Evolutionary conservation across 2,113 vertebrate genomes (phyloP), one percentile per base, ranked within the genome.

Genomic region (Muscicapa adusta): DNA sequence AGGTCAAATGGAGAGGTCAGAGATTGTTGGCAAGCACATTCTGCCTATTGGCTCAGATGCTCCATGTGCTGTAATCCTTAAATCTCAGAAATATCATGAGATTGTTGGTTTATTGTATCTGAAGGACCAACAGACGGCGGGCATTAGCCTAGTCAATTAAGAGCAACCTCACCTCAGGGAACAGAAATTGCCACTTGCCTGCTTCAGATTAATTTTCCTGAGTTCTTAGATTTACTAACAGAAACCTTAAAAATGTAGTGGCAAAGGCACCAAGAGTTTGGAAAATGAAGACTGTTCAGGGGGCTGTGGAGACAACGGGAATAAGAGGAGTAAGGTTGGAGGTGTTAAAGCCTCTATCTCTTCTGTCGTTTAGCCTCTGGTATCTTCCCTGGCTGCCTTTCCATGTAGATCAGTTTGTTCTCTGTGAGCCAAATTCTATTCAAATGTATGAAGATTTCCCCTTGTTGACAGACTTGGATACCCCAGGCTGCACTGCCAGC

Each of bases 1-100:
- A 93, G 85, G 79, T 93, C 67, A 96, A 70, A 74, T 60, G 63
- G 75, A 92, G 75, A 86, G 75, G 47, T 91, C 79, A 90, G 82
- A 70, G 61, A 25, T 12, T 78, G 38, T 70, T 93, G 67, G 82
- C 58, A 20, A 85, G 43, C 56, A 34, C 31, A 0, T 74, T 63
- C 51, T 88, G 54, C 68, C 67, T 84, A 8, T 84, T 85, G 67
- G 60, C 75, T 96, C 78, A 94, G 56, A 83, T 56, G 36, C 48
- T 95, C 88, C 48, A 4, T 80, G 23, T 77, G 42, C 34, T 66
- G 51, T 76, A 91, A 82, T 84, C 28, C 48, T 68, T 63, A 54
- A 53, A 53, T 34, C 48, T 74, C 53, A 80, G 53, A 77, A 93
- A 66, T 36, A 40, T 8, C 15, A 47, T 13, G 66, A 72, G 20